These are phyloP conservation scores for Tetramorium parvispinum DNA, from an alignment of 1,140 invertebrate genomes.

Conservation along the genomic window DNA sequence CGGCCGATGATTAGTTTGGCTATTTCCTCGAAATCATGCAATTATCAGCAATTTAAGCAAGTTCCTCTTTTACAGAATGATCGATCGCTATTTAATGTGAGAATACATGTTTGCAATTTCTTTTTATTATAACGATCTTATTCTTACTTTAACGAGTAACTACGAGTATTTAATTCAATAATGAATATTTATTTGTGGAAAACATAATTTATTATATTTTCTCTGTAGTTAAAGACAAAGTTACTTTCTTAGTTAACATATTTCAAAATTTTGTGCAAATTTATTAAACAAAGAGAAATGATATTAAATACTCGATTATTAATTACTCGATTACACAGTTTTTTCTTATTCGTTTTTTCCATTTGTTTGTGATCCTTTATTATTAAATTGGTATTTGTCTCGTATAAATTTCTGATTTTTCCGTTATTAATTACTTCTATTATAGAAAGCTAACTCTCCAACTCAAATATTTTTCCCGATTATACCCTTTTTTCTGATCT, in stretches of 20 bases:
- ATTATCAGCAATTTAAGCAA: constrained; percentile 26
- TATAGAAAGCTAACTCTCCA: not conserved
- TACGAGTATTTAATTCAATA: not conserved
- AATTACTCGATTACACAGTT: too few species aligned
- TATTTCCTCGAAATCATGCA: not conserved
- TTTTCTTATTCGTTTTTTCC: not conserved
- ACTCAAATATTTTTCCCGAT: too few species aligned
- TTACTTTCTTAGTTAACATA: not conserved
- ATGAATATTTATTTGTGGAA: not conserved
- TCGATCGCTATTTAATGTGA: constrained; percentile 7
- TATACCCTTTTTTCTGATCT: not conserved
- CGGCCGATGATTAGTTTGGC: constrained; percentile 2
- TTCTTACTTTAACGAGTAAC: not conserved
- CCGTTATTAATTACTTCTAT: not conserved
- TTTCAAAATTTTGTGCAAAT: not conserved
- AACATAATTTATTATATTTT: not conserved
- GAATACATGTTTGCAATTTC: not conserved
- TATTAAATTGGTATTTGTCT: not conserved
- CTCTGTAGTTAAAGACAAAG: not conserved
- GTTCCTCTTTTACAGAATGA: not conserved
- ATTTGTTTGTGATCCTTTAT: not conserved
- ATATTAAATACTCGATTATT: not conserved
- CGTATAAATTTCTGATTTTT: not conserved
- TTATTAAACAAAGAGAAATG: not conserved
- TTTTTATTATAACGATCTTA: not conserved